phyloP scores from a whole-genome alignment of 2,888 invertebrate genomes.

The Ypsolopha scabrella region DNA sequence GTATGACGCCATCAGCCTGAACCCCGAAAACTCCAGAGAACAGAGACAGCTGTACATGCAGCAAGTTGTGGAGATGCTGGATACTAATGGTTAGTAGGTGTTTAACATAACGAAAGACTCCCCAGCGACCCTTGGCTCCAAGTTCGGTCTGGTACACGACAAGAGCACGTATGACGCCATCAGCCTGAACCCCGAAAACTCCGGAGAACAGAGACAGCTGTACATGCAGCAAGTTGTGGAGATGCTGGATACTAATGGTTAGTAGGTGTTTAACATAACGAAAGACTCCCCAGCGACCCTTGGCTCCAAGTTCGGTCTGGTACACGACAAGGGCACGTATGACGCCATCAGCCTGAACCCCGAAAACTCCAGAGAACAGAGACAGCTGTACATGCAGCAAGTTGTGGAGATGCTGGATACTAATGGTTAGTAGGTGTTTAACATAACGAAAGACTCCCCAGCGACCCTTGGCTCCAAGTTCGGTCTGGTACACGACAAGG shows the following conservation, averaged over 20 bases:
- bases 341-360: constrained; percentile 91
- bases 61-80: constrained; percentile 72
- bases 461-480: constrained; percentile 48
- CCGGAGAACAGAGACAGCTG: constrained; percentile 70
- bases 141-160: constrained; percentile 74
- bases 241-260: constrained; percentile 73
- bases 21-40: constrained; percentile 74
- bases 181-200: constrained; percentile 80
- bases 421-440: constrained; percentile 73
- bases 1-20: constrained; percentile 92
- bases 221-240: constrained; percentile 76
- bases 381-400: constrained; percentile 76
- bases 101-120: constrained; percentile 72
- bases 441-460: constrained; percentile 68
- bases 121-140: constrained; percentile 29
- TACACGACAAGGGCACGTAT: constrained; percentile 83
- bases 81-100: constrained; percentile 71
- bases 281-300: constrained; percentile 36
- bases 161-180: constrained; percentile 93
- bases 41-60: constrained; percentile 76
- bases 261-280: constrained; percentile 74
- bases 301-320: constrained; percentile 66
- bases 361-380: constrained; percentile 72
- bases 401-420: constrained; percentile 69
- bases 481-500: constrained; percentile 74